phyloP scores from a whole-genome alignment of 2,797 vertebrate species.

The Tenualosa ilisha region DNA sequence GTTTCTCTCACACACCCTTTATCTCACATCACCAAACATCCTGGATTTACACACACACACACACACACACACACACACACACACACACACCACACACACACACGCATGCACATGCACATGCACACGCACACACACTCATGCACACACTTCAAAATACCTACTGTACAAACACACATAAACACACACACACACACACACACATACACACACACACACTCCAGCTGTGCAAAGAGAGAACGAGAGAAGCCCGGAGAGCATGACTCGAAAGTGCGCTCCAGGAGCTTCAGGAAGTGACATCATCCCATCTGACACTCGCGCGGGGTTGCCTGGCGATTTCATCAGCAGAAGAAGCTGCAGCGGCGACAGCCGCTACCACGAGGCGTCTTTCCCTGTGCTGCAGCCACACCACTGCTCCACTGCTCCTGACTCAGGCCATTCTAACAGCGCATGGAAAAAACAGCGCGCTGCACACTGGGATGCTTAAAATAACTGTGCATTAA shows the following conservation, averaged over 20 bases:
- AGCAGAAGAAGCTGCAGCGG: not conserved
- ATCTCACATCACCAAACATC: slow-evolving; percentile 16
- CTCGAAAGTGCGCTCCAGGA: slow-evolving; percentile 11
- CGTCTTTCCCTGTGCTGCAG: not conserved
- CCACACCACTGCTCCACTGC: not conserved
- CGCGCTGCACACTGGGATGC: not conserved
- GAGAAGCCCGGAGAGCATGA: slow-evolving; percentile 5
- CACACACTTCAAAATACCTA: not conserved
- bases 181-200: not conserved
- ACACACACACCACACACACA: not conserved
- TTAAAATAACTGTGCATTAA: not conserved
- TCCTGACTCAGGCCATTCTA: not conserved
- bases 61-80: slow-evolving; percentile 10
- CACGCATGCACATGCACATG: not conserved
- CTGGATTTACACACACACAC: slow-evolving; percentile 34
- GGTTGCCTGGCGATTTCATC: slow-evolving; percentile 8
- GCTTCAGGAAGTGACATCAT: slow-evolving; percentile 17
- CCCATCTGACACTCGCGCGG: not conserved
- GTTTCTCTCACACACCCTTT: not conserved
- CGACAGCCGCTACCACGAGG: not conserved
- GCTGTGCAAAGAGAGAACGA: not conserved
- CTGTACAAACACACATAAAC: not conserved
- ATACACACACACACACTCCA: not conserved
- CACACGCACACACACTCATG: not conserved
- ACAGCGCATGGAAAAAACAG: not conserved